These are phyloP conservation scores for Tichodroma muraria DNA, from an alignment of 2,113 vertebrate species.

Conservation along the genomic window DNA sequence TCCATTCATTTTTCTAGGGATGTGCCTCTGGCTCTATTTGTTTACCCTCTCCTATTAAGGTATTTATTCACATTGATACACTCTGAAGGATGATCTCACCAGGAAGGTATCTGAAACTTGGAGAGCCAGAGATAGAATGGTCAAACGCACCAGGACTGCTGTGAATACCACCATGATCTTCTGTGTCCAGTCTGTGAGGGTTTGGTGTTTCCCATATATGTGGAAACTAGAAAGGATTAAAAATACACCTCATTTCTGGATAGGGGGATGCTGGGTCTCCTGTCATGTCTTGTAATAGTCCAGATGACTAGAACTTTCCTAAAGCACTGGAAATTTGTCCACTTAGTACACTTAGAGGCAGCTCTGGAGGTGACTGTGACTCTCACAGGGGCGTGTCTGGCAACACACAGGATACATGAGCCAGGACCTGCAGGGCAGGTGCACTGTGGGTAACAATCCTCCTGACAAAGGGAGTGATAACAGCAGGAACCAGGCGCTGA, in stretches of 20 bases:
- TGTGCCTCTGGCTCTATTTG: not conserved
- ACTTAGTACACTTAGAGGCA: not conserved
- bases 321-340: not conserved
- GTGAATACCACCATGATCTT: not conserved
- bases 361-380: not conserved
- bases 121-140: not conserved
- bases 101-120: not conserved
- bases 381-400: rapidly evolving
- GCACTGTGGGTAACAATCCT: not conserved
- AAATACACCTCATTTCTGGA: not conserved
- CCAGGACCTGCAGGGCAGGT: not conserved
- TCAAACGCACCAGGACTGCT: not conserved
- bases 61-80: not conserved
- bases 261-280: not conserved
- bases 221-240: not conserved
- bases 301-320: not conserved
- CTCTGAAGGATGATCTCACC: not conserved
- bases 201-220: not conserved
- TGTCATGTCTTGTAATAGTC: not conserved
- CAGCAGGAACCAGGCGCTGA: not conserved
- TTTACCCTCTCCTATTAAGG: not conserved
- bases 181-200: not conserved
- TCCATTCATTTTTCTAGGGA: not conserved
- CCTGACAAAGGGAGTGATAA: not conserved
- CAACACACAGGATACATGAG: not conserved